phyloP scores from a whole-genome alignment of 2,888 invertebrate species.

The Orthosia incerta region DNA sequence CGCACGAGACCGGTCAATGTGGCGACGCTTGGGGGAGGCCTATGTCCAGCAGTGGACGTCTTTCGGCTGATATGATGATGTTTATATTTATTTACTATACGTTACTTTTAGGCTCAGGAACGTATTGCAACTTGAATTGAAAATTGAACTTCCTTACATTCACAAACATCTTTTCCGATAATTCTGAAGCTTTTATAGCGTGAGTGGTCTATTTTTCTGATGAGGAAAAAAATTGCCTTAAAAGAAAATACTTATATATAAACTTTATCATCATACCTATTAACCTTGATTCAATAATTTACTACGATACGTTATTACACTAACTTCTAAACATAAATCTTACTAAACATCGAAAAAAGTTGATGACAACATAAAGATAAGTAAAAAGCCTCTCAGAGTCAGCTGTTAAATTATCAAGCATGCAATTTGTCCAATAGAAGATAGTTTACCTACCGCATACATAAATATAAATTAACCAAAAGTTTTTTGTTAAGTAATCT shows the following conservation, averaged over 20 bases:
- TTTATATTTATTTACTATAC: too few relatives aligned
- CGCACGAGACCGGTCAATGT: too few relatives aligned
- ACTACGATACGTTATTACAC: neutral
- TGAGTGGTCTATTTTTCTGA: too few relatives aligned
- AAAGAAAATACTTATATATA: neutral
- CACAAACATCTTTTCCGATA: too few relatives aligned
- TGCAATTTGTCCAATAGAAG: constrained; percentile 41
- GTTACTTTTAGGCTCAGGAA: too few relatives aligned
- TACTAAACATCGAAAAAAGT: constrained; percentile 13
- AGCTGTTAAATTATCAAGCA: constrained; percentile 39
- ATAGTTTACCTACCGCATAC: constrained; percentile 55
- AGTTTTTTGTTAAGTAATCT: constrained; percentile 44
- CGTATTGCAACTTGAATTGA: too few relatives aligned
- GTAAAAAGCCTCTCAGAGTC: constrained; percentile 35
- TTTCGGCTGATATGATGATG: too few relatives aligned
- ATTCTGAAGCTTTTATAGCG: too few relatives aligned
- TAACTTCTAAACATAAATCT: constrained; percentile 10
- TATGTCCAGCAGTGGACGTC: too few relatives aligned
- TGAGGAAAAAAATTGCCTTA: too few relatives aligned
- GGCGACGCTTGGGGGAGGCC: too few relatives aligned
- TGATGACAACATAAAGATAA: constrained; percentile 51
- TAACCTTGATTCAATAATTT: constrained; percentile 25
- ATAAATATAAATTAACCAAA: constrained; percentile 43
- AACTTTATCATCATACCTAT: constrained; percentile 5
- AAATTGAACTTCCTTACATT: too few relatives aligned